phyloP scores from a whole-genome alignment of 2,797 vertebrate genomes.

The Semaprochilodus insignis region DNA sequence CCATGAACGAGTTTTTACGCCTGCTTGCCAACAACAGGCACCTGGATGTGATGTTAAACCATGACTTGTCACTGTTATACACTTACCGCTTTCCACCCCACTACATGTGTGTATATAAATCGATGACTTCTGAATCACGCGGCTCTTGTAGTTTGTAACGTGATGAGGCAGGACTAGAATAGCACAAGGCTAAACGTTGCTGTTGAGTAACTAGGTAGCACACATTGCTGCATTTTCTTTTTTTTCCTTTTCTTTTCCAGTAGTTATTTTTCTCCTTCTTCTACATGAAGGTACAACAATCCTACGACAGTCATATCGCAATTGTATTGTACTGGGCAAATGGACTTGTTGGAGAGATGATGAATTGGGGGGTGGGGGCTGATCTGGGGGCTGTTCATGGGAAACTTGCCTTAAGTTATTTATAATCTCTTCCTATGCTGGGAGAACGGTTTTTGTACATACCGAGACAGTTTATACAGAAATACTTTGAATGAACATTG shows the following conservation, averaged over 20 bases:
- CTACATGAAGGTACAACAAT: conserved; percentile 66
- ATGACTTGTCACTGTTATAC: conserved; percentile 38
- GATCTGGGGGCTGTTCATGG: conserved; percentile 65
- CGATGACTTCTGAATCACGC: conserved; percentile 55
- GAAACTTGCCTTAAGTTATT: conserved; percentile 86
- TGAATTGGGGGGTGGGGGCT: conserved; percentile 46
- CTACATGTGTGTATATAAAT: conserved; percentile 51
- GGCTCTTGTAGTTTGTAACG: conserved; percentile 75
- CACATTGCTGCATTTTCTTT: conserved; percentile 81
- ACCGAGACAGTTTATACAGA: conserved; percentile 81
- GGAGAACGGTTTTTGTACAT: conserved; percentile 80
- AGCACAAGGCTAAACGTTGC: conserved; percentile 77
- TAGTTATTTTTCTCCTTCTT: conserved; percentile 69
- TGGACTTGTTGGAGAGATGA: conserved; percentile 72
- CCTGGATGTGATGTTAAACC: conserved; percentile 3
- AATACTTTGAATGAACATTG: conserved; percentile 82
- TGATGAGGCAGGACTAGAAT: conserved; percentile 70
- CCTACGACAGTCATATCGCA: conserved; percentile 50
- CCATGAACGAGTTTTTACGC: not conserved
- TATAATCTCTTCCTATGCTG: conserved; percentile 76
- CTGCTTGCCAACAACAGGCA: conserved; percentile 26
- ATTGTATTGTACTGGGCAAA: conserved; percentile 61
- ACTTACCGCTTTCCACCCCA: conserved; percentile 22
- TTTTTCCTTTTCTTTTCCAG: conserved; percentile 60
- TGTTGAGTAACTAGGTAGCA: conserved; percentile 84